A percentile compares a stretch with the other conserved stretches of the same genome.
Evolutionary conservation across 2,797 vertebrate genomes (phyloP).

Genomic region (Balearica regulorum): DNA sequence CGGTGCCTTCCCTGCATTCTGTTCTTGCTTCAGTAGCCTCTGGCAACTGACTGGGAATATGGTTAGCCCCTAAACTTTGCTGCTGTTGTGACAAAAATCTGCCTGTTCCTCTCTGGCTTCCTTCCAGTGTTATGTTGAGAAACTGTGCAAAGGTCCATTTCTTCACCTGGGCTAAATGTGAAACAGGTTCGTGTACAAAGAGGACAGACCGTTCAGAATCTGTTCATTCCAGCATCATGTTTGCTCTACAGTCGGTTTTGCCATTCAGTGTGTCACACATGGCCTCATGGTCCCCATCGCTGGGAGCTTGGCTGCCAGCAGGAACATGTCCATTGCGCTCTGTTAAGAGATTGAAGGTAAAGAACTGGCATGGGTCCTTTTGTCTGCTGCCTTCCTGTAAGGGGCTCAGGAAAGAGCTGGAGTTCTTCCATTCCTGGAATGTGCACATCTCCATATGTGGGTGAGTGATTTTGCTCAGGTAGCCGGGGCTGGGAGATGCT

Average conservation of each 20-base stretch:
- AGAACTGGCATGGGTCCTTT: constrained; percentile 50
- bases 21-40: neutral
- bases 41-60: neutral
- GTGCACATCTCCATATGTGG: constrained; percentile 76
- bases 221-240: neutral
- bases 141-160: neutral
- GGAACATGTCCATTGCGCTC: constrained; percentile 66
- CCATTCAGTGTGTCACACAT: constrained; percentile 19
- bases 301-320: neutral
- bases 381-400: constrained; percentile 40
- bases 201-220: neutral
- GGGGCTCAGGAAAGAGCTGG: constrained; percentile 72
- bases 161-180: neutral
- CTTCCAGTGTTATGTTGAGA: neutral
- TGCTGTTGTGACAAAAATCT: neutral
- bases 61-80: neutral
- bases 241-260: neutral
- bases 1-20: neutral
- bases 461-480: constrained; percentile 76
- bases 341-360: constrained; percentile 68
- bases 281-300: neutral
- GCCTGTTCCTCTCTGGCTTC: neutral
- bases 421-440: constrained; percentile 77
- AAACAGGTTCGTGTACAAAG: neutral
- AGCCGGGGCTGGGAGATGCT: constrained; percentile 85